Base-by-base conservation (phyloP, 64 coral and sea anemone genomes). In the Porites lutea region DNA sequence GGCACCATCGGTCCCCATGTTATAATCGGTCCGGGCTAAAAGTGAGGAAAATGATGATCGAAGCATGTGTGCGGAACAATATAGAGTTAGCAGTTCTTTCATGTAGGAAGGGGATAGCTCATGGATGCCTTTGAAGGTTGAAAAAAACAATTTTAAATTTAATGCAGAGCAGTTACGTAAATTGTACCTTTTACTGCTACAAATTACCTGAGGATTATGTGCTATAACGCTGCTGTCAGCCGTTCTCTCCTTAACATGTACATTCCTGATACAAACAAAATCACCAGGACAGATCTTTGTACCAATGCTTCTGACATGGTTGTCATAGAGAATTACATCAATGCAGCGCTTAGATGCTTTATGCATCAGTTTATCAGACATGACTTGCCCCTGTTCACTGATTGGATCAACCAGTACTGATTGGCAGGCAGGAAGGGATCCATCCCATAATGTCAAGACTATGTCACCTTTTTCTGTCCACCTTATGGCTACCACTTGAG, bases 391-490 rank as follows among this genome's bases (percentile, higher is more conserved):
- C 46, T 91, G 51, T 83, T 83, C 52, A 51, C 8, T 63, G 19
- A 74, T 62, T 53, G 79, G 78, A n/a, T 74, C 89, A 49, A 84
- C 65, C 13, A 50, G 20, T 4, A 22, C 48, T 83, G 89, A 91
- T 18, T 84, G 57, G 79, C 53, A 87, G 43, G 64, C 44, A n/a
- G 82, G 91, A n/a, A 22, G 46, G 13, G 82, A 78, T 5, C 91
- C 91, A 93, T 93, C 91, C 91, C 91, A 93, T 10, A 93, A 62
- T 78, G 47, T 69, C 49, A 93, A 22, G 21, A 79, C 48, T 23
- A 87, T 3, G 15, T 59, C 83, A 14, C n/a, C 21, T 48, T 48
- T 59, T 27, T 14, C 13, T 6, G 72, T 85, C 16, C 79, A 45
- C 44, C 82, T n/a, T 6, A 67, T 73, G 22, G 82, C 76, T 37